These are phyloP conservation scores for Drosophila acutilabella DNA, from an alignment of 2,888 invertebrate genomes.

Conservation along the genomic window DNA sequence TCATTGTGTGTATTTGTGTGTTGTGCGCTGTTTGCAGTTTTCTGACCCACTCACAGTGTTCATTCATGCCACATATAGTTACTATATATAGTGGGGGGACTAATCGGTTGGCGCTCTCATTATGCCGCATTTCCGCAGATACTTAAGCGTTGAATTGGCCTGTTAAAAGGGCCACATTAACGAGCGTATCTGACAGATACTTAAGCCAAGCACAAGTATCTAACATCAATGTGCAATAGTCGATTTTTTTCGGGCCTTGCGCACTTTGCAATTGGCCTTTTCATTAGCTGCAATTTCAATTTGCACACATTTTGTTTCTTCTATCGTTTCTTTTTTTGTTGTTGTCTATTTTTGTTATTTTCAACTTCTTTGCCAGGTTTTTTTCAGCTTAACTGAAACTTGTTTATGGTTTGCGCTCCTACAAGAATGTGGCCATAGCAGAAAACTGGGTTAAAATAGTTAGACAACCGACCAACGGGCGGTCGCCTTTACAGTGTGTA, in stretches of 20 bases:
- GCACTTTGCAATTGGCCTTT: slow-evolving; percentile 73
- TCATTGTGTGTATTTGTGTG: slow-evolving; percentile 18
- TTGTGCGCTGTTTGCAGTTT: slow-evolving; percentile 28
- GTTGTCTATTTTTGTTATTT: slow-evolving; percentile 41
- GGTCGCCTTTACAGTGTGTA: slow-evolving; percentile 33
- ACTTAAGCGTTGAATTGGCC: slow-evolving; percentile 66
- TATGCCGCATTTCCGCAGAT: slow-evolving; percentile 69
- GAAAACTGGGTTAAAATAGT: slow-evolving; percentile 69
- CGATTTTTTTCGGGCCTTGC: slow-evolving; percentile 29
- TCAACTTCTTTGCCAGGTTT: slow-evolving; percentile 54
- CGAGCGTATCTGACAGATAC: slow-evolving; percentile 11
- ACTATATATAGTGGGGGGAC: slow-evolving; percentile 2
- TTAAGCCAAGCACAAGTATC: neutral
- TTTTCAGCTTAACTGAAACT: slow-evolving; percentile 66
- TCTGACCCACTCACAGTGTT: slow-evolving; percentile 59
- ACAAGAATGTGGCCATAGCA: slow-evolving; percentile 75
- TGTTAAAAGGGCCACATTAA: slow-evolving; percentile 42
- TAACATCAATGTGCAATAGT: slow-evolving; percentile 18
- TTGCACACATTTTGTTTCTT: slow-evolving; percentile 60
- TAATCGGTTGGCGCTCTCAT: slow-evolving; percentile 61
- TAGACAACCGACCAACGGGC: slow-evolving; percentile 59
- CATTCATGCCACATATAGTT: slow-evolving; percentile 45
- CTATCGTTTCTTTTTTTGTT: slow-evolving; percentile 1
- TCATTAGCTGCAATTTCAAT: slow-evolving; percentile 70
- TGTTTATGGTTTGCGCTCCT: slow-evolving; percentile 75